A percentile compares a stretch with the other conserved stretches of the same genome.
Conservation (phyloP, 2,113 vertebrate genomes). For the Erythrocercus mccallii region DNA sequence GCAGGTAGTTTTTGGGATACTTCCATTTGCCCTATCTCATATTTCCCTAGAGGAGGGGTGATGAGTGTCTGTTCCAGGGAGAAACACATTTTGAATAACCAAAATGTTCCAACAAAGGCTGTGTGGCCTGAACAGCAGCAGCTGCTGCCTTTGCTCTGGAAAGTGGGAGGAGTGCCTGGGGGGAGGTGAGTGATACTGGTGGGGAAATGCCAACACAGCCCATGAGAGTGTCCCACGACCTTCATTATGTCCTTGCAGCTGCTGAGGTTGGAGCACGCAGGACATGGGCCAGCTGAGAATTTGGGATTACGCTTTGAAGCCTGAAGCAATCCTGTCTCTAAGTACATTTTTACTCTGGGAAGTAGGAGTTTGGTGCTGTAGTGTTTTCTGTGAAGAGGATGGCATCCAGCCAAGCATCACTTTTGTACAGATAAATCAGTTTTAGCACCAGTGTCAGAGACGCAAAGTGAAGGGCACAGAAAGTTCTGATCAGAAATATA, state of each 20-base stretch:
- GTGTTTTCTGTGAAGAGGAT: neutral
- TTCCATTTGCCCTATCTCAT: neutral
- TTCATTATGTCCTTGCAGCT: neutral
- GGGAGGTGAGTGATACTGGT: accelerated
- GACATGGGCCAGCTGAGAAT: neutral
- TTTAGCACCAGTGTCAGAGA: neutral
- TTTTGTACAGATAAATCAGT: neutral
- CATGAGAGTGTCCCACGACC: accelerated
- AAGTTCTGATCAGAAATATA: neutral
- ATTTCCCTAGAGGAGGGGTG: neutral
- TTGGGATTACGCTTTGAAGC: neutral
- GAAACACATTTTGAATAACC: neutral
- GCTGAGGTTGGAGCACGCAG: neutral
- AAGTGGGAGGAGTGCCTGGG: neutral
- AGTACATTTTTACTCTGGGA: neutral
- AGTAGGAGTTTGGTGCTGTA: neutral
- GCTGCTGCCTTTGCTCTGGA: neutral
- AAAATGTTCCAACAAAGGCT: neutral
- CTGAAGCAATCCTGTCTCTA: neutral
- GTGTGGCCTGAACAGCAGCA: neutral
- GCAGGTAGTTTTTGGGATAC: neutral
- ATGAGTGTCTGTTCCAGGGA: neutral
- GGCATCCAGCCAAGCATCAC: neutral
- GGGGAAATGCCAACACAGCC: neutral
- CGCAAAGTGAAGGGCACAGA: neutral